A percentile compares a stretch with the other conserved stretches of the same genome.
phyloP scores from a whole-genome alignment of 2,113 vertebrate species.

The Ia io region DNA sequence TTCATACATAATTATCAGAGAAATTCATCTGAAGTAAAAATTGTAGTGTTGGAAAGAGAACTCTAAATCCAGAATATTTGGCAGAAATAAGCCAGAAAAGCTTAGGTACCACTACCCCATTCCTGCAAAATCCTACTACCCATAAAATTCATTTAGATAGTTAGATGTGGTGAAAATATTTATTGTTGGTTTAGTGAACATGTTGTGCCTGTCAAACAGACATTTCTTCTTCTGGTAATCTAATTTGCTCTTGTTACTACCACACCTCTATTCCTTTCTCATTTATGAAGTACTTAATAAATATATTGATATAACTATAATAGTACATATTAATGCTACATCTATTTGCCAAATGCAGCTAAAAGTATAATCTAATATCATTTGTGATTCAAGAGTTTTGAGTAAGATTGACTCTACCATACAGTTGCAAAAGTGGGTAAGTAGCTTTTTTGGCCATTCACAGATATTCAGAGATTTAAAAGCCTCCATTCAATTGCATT shows the following conservation, averaged over 20 bases:
- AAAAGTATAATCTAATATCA: neutral
- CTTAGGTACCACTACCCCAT: neutral
- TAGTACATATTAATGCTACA: neutral
- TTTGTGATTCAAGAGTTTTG: neutral
- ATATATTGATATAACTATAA: neutral
- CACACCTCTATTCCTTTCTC: neutral
- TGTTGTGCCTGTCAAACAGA: neutral
- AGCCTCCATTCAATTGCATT: neutral
- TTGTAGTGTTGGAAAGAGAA: neutral
- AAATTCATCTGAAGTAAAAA: neutral
- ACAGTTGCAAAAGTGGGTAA: neutral
- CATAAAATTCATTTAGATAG: neutral
- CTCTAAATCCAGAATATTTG: neutral
- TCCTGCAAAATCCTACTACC: neutral
- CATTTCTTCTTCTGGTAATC: neutral
- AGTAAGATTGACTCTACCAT: neutral
- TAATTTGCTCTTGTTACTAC: neutral
- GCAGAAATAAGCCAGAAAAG: neutral
- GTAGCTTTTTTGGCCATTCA: neutral
- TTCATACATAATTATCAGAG: neutral
- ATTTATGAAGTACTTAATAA: neutral
- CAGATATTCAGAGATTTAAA: neutral
- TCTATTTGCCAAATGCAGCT: neutral
- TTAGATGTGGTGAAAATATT: neutral
- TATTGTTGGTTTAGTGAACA: neutral